Conservation (phyloP, 2,888 invertebrate species). For the Ethmia dodecea region DNA sequence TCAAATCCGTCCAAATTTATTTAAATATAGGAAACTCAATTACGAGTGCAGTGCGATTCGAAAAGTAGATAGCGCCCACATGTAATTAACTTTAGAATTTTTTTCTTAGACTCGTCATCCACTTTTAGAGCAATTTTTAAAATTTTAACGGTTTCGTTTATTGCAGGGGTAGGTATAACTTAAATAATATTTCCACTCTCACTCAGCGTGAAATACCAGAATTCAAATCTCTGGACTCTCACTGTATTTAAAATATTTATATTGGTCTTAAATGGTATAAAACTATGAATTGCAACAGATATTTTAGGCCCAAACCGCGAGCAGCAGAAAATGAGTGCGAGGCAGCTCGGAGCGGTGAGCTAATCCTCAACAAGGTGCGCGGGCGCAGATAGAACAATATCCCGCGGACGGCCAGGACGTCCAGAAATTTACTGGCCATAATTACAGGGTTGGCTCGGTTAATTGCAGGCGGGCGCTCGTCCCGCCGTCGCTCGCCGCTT, state of each 20-base stretch:
- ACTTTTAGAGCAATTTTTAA: conserved; percentile 35
- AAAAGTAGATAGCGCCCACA: conserved; percentile 47
- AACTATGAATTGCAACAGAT: too few relatives aligned
- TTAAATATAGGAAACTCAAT: conserved; percentile 60
- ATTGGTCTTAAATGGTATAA: too few relatives aligned
- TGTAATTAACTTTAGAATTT: conserved; percentile 51
- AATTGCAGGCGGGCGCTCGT: conserved; percentile 81
- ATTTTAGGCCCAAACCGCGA: too few relatives aligned
- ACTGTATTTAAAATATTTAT: too few relatives aligned
- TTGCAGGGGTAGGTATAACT: too few relatives aligned
- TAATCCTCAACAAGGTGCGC: conserved; percentile 53
- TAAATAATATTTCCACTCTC: too few relatives aligned
- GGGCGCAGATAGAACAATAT: conserved; percentile 70
- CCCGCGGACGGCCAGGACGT: conserved; percentile 53
- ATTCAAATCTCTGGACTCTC: too few relatives aligned
- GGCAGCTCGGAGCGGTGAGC: conserved; percentile 25
- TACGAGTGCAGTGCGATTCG: conserved; percentile 45
- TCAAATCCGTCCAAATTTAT: conserved; percentile 41
- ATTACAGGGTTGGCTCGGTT: conserved; percentile 90
- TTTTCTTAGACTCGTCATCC: conserved; percentile 29
- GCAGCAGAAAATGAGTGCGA: not conserved
- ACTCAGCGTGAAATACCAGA: too few relatives aligned
- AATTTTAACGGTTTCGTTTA: conserved; percentile 48
- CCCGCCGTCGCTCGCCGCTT: conserved; percentile 58
- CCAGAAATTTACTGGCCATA: conserved; percentile 90